A percentile compares a stretch with the other conserved stretches of the same genome.
Evolutionary conservation across 1,140 invertebrate genomes (phyloP).

Genomic region (Calycopis cecrops): DNA sequence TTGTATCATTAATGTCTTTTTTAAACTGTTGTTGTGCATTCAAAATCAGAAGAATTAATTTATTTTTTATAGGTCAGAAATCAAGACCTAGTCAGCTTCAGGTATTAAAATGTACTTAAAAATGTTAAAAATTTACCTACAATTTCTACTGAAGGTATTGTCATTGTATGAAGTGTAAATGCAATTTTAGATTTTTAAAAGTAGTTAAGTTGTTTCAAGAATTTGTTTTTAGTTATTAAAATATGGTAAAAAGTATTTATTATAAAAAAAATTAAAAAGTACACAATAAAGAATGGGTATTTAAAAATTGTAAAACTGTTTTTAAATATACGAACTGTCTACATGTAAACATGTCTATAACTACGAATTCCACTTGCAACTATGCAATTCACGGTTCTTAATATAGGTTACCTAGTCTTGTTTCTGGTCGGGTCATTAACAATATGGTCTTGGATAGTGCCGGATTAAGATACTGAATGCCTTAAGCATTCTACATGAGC

Average conservation of each 20-base stretch:
- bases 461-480: conserved; percentile 14
- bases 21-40: too few relatives aligned
- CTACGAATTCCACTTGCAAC: conserved; percentile 48
- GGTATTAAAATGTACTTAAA: background rate
- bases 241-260: conserved; percentile 4
- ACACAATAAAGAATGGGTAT: background rate
- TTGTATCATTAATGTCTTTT: too few relatives aligned
- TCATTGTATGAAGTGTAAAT: conserved; percentile 5
- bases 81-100: too few relatives aligned
- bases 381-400: conserved; percentile 30
- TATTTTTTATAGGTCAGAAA: too few relatives aligned
- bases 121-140: background rate
- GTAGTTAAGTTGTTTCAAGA: background rate
- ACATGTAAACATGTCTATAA: conserved; percentile 24
- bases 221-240: background rate
- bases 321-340: background rate
- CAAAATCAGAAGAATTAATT: too few relatives aligned
- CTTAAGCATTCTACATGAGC: too few relatives aligned
- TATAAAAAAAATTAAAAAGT: background rate
- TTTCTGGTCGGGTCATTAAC: conserved; percentile 31
- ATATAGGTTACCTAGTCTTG: conserved; percentile 35
- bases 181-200: conserved; percentile 1
- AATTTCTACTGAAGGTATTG: conserved; percentile 3
- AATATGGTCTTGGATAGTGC: conserved; percentile 25
- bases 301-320: conserved; percentile 6